Conservation (phyloP, 1,140 invertebrate species). For the Tetramorium parvispinum region DNA sequence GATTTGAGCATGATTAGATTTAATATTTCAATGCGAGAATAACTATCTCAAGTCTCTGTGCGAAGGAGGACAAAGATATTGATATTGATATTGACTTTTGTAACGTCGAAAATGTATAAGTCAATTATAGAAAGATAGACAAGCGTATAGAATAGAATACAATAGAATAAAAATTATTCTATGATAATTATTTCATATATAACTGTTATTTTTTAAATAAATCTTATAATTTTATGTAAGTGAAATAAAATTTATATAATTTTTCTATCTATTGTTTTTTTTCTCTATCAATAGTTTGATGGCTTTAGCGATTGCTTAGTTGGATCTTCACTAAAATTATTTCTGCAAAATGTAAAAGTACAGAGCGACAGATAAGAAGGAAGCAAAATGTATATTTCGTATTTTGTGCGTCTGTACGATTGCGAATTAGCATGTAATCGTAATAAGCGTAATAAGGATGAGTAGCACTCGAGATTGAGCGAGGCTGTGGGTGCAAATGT, state of each 20-base stretch:
- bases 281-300: neutral
- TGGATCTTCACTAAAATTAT: neutral
- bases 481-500: constrained; percentile 40
- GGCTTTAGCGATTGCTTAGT: neutral
- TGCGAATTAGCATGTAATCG: neutral
- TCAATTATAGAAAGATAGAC: neutral
- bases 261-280: neutral
- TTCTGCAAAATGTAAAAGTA: neutral
- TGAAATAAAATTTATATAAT: neutral
- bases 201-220: neutral
- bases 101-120: neutral
- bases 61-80: neutral
- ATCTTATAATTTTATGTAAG: neutral
- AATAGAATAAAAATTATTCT: neutral
- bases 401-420: neutral
- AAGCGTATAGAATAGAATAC: too few relatives aligned
- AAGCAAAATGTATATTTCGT: neutral
- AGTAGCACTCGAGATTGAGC: neutral
- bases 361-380: neutral
- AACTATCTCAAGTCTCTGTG: neutral
- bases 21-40: neutral
- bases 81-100: neutral
- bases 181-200: neutral
- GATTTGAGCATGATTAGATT: constrained; percentile 6
- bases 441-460: constrained; percentile 15